Conservation (phyloP, 2,888 invertebrate species). For the Drosophila quasianomalipes region DNA sequence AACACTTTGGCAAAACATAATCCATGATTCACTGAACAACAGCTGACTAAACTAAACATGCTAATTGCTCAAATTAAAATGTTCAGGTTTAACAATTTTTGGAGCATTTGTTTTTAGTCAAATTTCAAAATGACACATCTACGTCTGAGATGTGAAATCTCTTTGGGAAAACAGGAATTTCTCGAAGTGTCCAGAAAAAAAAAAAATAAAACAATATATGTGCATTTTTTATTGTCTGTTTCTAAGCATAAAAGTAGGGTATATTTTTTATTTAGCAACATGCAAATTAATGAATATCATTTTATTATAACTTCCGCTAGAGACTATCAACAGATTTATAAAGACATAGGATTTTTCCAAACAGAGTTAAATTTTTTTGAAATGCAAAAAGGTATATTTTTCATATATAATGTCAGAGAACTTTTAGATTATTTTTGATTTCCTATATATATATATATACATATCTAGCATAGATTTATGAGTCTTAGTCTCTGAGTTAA, state of each 20-base stretch:
- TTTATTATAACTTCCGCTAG: neutral
- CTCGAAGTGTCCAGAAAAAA: too few relatives aligned
- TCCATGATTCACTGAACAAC: constrained; percentile 7
- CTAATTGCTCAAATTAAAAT: constrained; percentile 23
- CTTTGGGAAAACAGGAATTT: neutral
- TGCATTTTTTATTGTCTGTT: neutral
- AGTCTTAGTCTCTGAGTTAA: neutral
- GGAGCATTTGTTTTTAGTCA: neutral
- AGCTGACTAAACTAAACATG: neutral
- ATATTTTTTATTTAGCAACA: neutral
- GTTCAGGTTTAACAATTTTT: neutral
- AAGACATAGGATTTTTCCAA: neutral
- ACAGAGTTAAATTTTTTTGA: neutral
- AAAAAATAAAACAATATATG: too few relatives aligned
- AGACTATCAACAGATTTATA: neutral
- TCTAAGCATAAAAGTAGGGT: neutral
- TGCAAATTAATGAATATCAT: neutral
- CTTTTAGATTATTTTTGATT: neutral
- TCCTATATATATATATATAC: too few relatives aligned
- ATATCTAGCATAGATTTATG: neutral
- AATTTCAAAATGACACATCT: neutral
- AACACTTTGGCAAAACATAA: neutral
- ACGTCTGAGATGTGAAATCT: neutral
- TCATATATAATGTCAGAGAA: neutral
- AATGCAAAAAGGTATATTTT: neutral